A percentile compares a stretch with the other conserved stretches of the same genome.
phyloP scores from a whole-genome alignment of 2,888 invertebrate species.

The Torymus auratus region DNA sequence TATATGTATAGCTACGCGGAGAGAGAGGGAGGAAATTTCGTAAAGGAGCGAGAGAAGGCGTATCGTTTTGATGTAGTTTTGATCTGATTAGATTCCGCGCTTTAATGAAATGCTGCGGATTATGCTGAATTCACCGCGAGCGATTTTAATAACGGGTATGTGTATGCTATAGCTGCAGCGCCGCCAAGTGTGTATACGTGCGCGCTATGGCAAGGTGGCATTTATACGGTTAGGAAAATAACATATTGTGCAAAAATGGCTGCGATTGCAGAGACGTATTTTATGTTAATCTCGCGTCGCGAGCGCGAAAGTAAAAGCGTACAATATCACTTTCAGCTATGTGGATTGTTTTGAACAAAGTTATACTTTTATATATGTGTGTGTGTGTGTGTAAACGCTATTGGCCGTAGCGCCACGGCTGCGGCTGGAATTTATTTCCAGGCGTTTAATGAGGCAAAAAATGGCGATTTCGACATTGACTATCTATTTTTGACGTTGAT shows the following conservation, averaged over 20 bases:
- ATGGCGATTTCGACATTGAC: neutral
- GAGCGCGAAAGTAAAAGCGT: neutral
- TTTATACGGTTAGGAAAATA: constrained; percentile 49
- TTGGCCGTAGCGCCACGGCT: too few relatives aligned
- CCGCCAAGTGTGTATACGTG: too few relatives aligned
- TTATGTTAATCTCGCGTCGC: constrained; percentile 7
- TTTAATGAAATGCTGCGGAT: constrained; percentile 49
- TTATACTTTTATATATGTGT: constrained; percentile 3
- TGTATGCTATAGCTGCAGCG: too few relatives aligned
- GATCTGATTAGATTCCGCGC: constrained; percentile 50
- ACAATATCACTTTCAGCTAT: constrained; percentile 27
- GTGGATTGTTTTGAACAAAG: neutral
- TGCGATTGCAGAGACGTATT: constrained; percentile 31
- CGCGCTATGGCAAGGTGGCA: constrained; percentile 15
- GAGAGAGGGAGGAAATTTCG: constrained; percentile 48
- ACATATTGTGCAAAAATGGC: constrained; percentile 44
- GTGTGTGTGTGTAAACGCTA: too few relatives aligned
- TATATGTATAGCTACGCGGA: neutral
- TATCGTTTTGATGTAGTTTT: constrained; percentile 39
- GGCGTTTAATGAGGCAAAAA: too few relatives aligned
- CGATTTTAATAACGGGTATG: constrained; percentile 50
- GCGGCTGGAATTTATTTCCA: too few relatives aligned
- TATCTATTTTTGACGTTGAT: neutral
- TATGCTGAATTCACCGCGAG: constrained; percentile 36
- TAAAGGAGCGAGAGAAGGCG: constrained; percentile 36